Base-by-base conservation (phyloP, 2,888 invertebrate species). In the Gandaritis pyraliata region DNA sequence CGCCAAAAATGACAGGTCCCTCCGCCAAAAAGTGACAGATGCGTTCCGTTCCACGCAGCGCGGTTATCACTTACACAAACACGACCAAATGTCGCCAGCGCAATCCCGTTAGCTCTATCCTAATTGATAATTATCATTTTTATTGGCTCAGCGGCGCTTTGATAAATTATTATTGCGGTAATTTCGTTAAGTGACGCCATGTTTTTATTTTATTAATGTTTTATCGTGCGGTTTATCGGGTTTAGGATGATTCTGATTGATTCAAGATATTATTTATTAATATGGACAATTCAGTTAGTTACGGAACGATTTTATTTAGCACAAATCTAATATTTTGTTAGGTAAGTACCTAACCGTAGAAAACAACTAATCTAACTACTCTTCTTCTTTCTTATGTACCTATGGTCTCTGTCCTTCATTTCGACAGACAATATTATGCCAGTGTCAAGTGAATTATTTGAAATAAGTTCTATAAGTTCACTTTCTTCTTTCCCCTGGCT, bases 101-200 rank as follows among this genome's bases (percentile, higher is more conserved):
- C 69, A 72, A 75, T 74, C 74, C 75, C 71, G 77, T 81, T 79
- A 76, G 51, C 45, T 18, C 13, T 58, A 56, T 55, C 69, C 78
- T 88, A 88, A 90, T 90, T 88, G 87, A 83, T 85, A 86, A 90
- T 90, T 89, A 90, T 88, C 85, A 88, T 88, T 88, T 88, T 87
- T 89, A 90, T 85, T 76, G 85, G 88, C 79, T 86, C 78, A 84
- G 74, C 68, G 71, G 66, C 58, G 71, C 68, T 68, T 66, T 67
- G 68, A 67, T 69, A 59, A 65, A 65, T 65, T 57, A 68, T 65
- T 65, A 60, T 59, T 64, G 64, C 33, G 15, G 49, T 67, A 55
- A 65, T 69, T 64, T 59, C 58, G 70, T 41, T 60, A 61, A 68
- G 64, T 68, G 67, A 60, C 48, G 60, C 53, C 52, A 23, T 65